phyloP scores from a whole-genome alignment of 2,888 invertebrate species.

The Chironomus riparius region DNA sequence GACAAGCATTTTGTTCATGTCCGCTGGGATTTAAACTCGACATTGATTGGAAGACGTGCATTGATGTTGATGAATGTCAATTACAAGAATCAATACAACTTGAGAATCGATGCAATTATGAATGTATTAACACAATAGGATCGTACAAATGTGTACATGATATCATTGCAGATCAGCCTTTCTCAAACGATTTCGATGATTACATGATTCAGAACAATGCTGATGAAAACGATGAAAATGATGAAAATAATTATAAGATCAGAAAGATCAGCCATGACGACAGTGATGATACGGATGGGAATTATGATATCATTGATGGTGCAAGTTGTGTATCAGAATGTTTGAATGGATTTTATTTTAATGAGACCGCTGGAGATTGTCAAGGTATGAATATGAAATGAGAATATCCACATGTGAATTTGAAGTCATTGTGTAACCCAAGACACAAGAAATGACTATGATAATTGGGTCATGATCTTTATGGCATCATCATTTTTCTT shows the following conservation, averaged over 20 bases:
- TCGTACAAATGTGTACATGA: constrained; percentile 45
- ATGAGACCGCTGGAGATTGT: constrained; percentile 30
- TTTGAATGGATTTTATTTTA: constrained; percentile 30
- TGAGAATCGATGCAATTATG: constrained; percentile 39
- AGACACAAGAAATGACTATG: neutral
- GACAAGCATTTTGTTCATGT: constrained; percentile 38
- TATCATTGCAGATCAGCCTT: constrained; percentile 37
- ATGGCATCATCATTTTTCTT: too few species aligned
- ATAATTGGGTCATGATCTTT: neutral
- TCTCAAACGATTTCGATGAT: constrained; percentile 12
- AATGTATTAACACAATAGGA: constrained; percentile 45
- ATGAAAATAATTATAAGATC: neutral
- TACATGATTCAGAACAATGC: neutral
- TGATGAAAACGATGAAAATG: neutral
- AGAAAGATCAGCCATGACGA: neutral
- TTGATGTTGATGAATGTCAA: constrained; percentile 46
- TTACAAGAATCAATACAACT: constrained; percentile 37
- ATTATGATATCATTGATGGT: constrained; percentile 25
- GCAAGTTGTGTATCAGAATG: constrained; percentile 29
- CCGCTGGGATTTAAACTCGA: constrained; percentile 38
- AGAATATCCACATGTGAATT: neutral
- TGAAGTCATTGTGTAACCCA: neutral
- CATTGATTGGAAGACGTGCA: constrained; percentile 34
- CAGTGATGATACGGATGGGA: constrained; percentile 10
- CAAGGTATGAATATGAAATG: constrained; percentile 27